Conservation (phyloP, 2,888 invertebrate genomes). For the Notocelia uddmanniana region DNA sequence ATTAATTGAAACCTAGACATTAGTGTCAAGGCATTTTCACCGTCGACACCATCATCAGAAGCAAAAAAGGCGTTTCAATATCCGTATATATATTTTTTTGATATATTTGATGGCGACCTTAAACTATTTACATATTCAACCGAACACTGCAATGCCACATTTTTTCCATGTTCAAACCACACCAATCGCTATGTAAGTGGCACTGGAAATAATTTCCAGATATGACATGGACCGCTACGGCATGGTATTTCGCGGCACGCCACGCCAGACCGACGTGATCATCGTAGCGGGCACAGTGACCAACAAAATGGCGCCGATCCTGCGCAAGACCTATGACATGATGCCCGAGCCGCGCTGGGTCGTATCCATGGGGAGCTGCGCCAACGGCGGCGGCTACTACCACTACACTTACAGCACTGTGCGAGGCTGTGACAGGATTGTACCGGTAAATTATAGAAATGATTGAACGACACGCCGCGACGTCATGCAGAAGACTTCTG, state of each 20-base stretch:
- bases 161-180: no score
- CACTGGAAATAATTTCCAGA: constrained; percentile 54
- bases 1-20: not conserved
- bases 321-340: constrained; percentile 98
- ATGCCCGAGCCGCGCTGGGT: constrained; percentile 99
- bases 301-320: constrained; percentile 99
- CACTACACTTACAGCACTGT: constrained; percentile 99
- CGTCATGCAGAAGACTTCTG: not conserved
- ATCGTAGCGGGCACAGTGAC: constrained; percentile 99
- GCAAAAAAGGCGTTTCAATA: no score
- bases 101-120: no score
- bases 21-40: no score
- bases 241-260: constrained; percentile 98
- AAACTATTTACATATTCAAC: no score
- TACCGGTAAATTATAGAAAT: constrained; percentile 64
- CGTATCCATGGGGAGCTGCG: constrained; percentile 99
- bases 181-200: no score
- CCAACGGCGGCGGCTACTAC: constrained; percentile 99
- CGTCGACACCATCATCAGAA: no score
- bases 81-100: no score
- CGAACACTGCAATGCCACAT: no score
- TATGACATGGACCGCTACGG: constrained; percentile 99
- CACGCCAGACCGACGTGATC: constrained; percentile 98
- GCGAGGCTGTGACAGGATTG: constrained; percentile 76
- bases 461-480: not conserved